Conservation (phyloP, 2,888 invertebrate genomes). For the Polydrusus cervinus region DNA sequence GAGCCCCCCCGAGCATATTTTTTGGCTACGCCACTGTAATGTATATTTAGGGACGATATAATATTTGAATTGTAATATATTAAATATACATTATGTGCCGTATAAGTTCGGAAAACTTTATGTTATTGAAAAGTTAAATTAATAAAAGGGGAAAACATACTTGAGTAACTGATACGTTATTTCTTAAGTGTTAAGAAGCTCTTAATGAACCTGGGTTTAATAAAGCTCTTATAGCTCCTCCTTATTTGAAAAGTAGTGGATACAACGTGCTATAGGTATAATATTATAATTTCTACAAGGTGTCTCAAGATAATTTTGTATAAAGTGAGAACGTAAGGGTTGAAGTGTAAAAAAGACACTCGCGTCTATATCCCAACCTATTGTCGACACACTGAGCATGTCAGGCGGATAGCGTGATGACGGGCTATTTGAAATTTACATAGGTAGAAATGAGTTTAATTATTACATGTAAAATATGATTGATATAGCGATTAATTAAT, state of each 20-base stretch:
- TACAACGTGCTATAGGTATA: not conserved
- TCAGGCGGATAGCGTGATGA: too few species aligned
- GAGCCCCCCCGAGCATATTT: too few species aligned
- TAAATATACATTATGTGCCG: slow-evolving; percentile 13
- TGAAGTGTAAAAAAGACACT: too few species aligned
- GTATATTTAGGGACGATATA: not conserved
- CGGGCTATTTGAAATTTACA: too few species aligned
- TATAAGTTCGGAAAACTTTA: slow-evolving; percentile 35
- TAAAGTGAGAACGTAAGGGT: too few species aligned
- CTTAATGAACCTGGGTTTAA: slow-evolving; percentile 62
- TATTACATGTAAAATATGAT: too few species aligned
- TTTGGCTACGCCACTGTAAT: too few species aligned
- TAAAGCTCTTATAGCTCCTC: slow-evolving; percentile 49
- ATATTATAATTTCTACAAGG: not conserved
- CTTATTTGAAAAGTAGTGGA: slow-evolving; percentile 37
- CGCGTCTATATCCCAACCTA: too few species aligned
- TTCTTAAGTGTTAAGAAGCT: slow-evolving; percentile 65
- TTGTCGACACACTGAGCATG: too few species aligned
- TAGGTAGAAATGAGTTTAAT: too few species aligned
- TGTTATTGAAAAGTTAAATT: slow-evolving; percentile 53
- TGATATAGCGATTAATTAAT: too few species aligned
- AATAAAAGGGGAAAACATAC: slow-evolving; percentile 47
- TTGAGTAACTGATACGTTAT: slow-evolving; percentile 61
- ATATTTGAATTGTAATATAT: not conserved
- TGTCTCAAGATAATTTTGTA: not conserved